A percentile compares a stretch with the other conserved stretches of the same genome.
Conservation (phyloP, 2,113 vertebrate genomes). For the Brachyhypopomus gauderio region DNA sequence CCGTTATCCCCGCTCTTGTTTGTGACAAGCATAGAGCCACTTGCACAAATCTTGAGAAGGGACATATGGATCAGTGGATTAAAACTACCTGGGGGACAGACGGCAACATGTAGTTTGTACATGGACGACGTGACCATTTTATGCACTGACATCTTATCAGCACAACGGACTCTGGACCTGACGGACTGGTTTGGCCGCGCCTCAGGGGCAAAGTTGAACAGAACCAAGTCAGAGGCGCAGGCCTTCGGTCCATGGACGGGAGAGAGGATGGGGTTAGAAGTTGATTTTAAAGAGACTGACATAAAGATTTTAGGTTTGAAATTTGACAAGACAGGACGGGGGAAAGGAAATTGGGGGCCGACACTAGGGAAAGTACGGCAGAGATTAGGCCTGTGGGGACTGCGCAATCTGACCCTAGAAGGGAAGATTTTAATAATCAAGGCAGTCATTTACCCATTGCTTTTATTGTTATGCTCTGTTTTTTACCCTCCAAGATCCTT, state of each 20-base stretch:
- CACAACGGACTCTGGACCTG: slow-evolving; percentile 18
- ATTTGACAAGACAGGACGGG: too few relatives aligned
- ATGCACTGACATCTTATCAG: neutral
- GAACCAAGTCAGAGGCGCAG: slow-evolving; percentile 33
- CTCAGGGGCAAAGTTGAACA: slow-evolving; percentile 18
- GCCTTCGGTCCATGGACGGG: slow-evolving; percentile 22
- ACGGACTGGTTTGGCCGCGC: slow-evolving; percentile 15
- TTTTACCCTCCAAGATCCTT: too few relatives aligned
- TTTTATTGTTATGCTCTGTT: too few relatives aligned
- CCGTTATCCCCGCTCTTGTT: too few relatives aligned
- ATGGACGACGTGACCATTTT: slow-evolving; percentile 31
- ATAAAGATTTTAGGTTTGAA: neutral
- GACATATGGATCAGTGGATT: slow-evolving; percentile 21
- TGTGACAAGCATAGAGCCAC: slow-evolving; percentile 16
- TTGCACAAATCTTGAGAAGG: slow-evolving; percentile 49
- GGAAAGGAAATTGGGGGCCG: too few relatives aligned
- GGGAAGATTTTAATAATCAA: too few relatives aligned
- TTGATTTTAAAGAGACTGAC: neutral
- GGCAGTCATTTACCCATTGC: too few relatives aligned
- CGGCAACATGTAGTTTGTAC: slow-evolving; percentile 11
- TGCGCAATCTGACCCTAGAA: too few relatives aligned
- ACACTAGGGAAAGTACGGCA: too few relatives aligned
- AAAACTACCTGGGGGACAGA: neutral
- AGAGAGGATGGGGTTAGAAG: neutral
- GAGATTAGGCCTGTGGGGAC: too few relatives aligned